phyloP scores from a whole-genome alignment of 2,888 invertebrate species.

The Agapostemon virescens region DNA sequence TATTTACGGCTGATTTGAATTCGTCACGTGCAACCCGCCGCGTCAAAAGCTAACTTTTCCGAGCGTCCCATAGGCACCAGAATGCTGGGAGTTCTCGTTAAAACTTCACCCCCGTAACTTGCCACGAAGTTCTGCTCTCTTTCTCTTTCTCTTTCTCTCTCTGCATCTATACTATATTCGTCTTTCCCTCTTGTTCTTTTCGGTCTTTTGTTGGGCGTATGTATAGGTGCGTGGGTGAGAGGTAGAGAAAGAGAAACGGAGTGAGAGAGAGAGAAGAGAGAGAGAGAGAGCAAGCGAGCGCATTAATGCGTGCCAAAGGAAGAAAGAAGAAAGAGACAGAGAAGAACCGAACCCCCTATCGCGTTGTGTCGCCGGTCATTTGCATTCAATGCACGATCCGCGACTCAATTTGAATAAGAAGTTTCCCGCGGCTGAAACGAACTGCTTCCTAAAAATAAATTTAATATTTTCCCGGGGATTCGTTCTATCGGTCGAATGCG shows the following conservation, averaged over 20 bases:
- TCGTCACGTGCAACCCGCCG: conserved; percentile 65
- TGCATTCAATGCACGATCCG: conserved; percentile 68
- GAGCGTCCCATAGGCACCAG: conserved; percentile 56
- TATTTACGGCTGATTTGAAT: conserved; percentile 76
- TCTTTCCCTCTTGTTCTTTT: not conserved
- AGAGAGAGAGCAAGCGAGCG: not conserved
- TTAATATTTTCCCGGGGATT: conserved; percentile 49
- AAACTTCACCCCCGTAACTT: conserved; percentile 59
- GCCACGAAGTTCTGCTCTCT: conserved; percentile 34
- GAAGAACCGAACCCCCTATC: conserved; percentile 51
- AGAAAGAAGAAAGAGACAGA: conserved; percentile 1
- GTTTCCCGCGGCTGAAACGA: conserved; percentile 58
- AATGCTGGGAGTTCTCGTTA: conserved; percentile 64
- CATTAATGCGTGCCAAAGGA: not conserved
- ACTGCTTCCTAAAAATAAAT: conserved; percentile 47
- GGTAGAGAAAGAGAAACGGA: not conserved
- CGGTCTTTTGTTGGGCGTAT: not conserved
- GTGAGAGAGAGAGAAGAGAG: not conserved
- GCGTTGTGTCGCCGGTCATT: conserved; percentile 62
- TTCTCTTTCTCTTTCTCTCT: not conserved
- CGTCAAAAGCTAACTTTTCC: conserved; percentile 69
- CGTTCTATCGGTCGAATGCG: not conserved
- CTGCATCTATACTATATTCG: not conserved
- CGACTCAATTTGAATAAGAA: conserved; percentile 65
- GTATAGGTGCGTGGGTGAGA: not conserved